Conservation (phyloP, 35 echinoderm and acorn worm genomes). For the Ophiothrix spiculata region DNA sequence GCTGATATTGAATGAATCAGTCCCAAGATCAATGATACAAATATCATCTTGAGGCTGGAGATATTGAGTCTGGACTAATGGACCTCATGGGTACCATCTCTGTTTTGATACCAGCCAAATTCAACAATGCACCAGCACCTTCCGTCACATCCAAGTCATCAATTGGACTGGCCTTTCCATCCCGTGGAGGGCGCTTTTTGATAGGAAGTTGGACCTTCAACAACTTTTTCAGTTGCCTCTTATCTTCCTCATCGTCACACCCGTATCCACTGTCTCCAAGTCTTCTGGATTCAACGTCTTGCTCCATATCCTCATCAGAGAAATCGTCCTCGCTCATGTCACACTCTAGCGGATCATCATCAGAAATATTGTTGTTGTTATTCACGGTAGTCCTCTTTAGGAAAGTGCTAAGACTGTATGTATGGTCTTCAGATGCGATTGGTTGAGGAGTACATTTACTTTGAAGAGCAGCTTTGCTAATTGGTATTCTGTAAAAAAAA, state of each 20-base stretch:
- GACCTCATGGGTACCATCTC: constrained; percentile 24
- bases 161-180: constrained; percentile 1
- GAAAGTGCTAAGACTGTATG: constrained; percentile 77
- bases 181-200: constrained; percentile 45
- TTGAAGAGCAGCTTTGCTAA: constrained; percentile 56
- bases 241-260: constrained; percentile 11
- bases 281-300: constrained; percentile 40
- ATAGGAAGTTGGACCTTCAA: constrained; percentile 38
- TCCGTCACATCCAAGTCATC: constrained; percentile 52
- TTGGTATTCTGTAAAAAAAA: constrained; percentile 40
- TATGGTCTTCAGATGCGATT: constrained; percentile 63
- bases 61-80: constrained; percentile 40
- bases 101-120: constrained; percentile 80
- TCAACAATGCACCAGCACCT: constrained; percentile 71
- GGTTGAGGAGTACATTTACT: constrained; percentile 83
- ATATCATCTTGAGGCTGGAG: not conserved
- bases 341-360: constrained; percentile 88
- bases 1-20: too few species aligned
- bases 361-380: not conserved
- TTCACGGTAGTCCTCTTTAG: constrained; percentile 6
- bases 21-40: too few species aligned
- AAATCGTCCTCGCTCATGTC: constrained; percentile 69
- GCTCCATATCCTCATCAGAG: constrained; percentile 74
- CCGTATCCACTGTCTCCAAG: constrained; percentile 57
- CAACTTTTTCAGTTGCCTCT: not conserved